These are phyloP conservation scores for Gallinago stenura DNA, from an alignment of 2,797 vertebrate species.

Conservation along the genomic window DNA sequence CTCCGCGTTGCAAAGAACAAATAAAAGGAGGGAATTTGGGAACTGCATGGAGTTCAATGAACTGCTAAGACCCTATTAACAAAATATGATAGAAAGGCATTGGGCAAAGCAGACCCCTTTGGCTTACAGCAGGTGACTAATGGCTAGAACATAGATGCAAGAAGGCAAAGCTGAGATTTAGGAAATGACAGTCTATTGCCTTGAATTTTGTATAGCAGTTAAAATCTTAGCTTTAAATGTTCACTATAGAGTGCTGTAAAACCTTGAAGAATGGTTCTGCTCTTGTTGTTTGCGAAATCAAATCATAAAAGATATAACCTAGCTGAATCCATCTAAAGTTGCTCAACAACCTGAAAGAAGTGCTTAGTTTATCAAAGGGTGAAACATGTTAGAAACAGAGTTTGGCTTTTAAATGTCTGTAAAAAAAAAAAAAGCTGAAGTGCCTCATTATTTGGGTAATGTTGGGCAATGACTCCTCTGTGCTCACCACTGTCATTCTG, in stretches of 20 bases:
- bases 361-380: background rate
- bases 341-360: background rate
- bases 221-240: background rate
- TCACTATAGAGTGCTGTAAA: background rate
- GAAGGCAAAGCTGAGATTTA: conserved; percentile 15
- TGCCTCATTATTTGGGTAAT: background rate
- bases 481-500: background rate
- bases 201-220: background rate
- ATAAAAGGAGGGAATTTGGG: background rate
- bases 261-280: background rate
- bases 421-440: background rate
- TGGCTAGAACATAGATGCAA: background rate
- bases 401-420: background rate
- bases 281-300: background rate
- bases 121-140: background rate
- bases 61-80: background rate
- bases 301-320: background rate
- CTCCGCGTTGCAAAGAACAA: background rate
- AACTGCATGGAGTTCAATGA: background rate
- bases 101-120: background rate
- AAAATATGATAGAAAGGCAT: background rate
- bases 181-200: background rate
- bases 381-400: background rate
- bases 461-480: background rate
- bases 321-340: background rate